A percentile compares a stretch with the other conserved stretches of the same genome.
These are phyloP conservation scores for Sinocyclocheilus anshuiensis DNA, from an alignment of 2,113 vertebrate species.

Conservation along the genomic window DNA sequence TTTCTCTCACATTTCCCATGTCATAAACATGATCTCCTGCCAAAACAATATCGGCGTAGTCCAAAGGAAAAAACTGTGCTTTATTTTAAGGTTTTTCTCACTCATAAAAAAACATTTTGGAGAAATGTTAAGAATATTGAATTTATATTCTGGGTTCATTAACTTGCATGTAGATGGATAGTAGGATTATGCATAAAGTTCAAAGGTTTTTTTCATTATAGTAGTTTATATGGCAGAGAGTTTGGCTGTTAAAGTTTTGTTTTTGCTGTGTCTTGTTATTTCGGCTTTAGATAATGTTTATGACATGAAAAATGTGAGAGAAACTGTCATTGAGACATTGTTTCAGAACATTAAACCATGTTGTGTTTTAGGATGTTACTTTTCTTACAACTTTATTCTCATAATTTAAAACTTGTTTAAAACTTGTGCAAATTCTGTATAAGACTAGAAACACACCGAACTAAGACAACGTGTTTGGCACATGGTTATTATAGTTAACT, in stretches of 20 bases:
- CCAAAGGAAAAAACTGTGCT: not conserved
- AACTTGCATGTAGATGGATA: not conserved
- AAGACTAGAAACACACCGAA: too few relatives aligned
- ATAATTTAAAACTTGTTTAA: too few relatives aligned
- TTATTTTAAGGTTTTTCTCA: not conserved
- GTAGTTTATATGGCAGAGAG: not conserved
- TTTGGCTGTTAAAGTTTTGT: not conserved
- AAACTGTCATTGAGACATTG: not conserved
- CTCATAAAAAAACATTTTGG: not conserved
- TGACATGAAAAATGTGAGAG: not conserved
- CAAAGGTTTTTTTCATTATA: not conserved
- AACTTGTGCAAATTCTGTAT: too few relatives aligned
- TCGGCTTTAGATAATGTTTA: not conserved
- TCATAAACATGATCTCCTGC: not conserved
- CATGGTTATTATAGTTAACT: too few relatives aligned
- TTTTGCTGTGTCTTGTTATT: not conserved
- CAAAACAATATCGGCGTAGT: not conserved
- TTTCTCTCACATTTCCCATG: not conserved
- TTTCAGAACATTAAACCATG: not conserved
- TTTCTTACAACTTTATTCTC: too few relatives aligned
- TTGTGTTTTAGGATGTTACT: not conserved
- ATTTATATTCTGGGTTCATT: not conserved
- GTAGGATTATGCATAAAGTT: too few relatives aligned
- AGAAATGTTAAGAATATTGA: not conserved
- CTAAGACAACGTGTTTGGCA: too few relatives aligned